phyloP scores from a whole-genome alignment of 2,113 vertebrate genomes.

The Chloebia gouldiae region DNA sequence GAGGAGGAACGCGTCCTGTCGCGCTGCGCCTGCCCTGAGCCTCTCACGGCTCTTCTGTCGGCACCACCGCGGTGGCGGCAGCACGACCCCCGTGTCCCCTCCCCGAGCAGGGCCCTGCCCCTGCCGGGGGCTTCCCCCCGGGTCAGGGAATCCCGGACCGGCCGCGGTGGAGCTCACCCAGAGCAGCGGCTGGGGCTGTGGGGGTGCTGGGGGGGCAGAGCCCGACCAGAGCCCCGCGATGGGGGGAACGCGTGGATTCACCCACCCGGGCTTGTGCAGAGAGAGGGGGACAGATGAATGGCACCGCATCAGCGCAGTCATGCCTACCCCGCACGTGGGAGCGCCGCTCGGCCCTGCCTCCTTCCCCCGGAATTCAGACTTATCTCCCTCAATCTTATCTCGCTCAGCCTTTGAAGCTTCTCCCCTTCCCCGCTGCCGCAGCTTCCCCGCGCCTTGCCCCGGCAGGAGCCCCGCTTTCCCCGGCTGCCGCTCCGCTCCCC shows the following conservation, averaged over 20 bases:
- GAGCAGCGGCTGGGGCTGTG: neutral
- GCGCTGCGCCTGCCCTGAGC: neutral
- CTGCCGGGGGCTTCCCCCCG: neutral
- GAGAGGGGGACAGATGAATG: neutral
- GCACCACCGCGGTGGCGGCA: rapidly evolving
- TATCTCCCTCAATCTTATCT: neutral
- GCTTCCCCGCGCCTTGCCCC: neutral
- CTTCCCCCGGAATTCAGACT: neutral
- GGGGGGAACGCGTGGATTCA: neutral
- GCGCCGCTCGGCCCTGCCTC: neutral
- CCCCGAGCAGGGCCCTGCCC: neutral
- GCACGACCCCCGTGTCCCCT: neutral
- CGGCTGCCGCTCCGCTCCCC: no score
- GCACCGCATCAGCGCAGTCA: neutral
- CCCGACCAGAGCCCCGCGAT: rapidly evolving
- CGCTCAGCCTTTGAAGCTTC: neutral
- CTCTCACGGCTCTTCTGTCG: neutral
- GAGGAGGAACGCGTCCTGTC: neutral
- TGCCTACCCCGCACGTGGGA: neutral
- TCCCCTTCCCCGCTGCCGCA: neutral
- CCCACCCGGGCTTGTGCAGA: neutral
- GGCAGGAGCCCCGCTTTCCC: neutral
- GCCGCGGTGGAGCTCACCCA: rapidly evolving
- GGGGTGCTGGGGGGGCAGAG: neutral
- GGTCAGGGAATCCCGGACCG: rapidly evolving